Percentiles rank a stretch among this genome's conserved stretches.
These are phyloP conservation scores for Tethea ocularis DNA, from an alignment of 2,888 invertebrate species.

Conservation along the genomic window DNA sequence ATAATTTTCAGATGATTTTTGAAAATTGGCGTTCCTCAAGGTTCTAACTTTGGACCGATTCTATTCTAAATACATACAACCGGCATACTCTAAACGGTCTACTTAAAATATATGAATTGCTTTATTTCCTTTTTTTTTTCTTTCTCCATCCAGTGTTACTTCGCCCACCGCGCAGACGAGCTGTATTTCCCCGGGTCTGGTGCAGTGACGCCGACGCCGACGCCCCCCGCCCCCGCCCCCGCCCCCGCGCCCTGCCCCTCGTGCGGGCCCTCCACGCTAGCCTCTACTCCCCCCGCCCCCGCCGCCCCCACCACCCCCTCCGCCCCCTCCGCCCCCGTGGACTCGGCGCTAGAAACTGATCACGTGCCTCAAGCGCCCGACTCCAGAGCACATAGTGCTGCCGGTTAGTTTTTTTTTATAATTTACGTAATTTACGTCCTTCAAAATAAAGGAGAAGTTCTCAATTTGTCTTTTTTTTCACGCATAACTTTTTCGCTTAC, in stretches of 20 bases:
- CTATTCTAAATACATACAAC: not conserved
- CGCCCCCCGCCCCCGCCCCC: slow-evolving; percentile 17
- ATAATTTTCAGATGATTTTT: not conserved
- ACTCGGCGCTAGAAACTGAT: slow-evolving; percentile 25
- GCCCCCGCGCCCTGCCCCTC: slow-evolving; percentile 14
- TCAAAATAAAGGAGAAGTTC: too few species aligned
- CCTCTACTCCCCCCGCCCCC: slow-evolving; percentile 14
- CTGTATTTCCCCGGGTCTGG: slow-evolving; percentile 83
- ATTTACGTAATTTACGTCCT: too few species aligned
- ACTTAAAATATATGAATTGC: not conserved
- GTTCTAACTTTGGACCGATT: not conserved
- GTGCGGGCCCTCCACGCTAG: slow-evolving; percentile 23
- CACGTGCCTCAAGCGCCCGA: slow-evolving; percentile 47
- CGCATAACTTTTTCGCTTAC: too few species aligned
- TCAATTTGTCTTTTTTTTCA: too few species aligned
- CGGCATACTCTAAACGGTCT: not conserved
- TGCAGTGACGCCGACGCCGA: slow-evolving; percentile 33
- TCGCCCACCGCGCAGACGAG: slow-evolving; percentile 89
- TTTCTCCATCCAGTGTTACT: slow-evolving; percentile 86
- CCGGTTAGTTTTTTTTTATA: too few species aligned
- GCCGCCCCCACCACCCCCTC: slow-evolving; percentile 15
- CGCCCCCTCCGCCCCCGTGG: not conserved
- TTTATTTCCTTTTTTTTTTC: too few species aligned
- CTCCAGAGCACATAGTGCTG: slow-evolving; percentile 10
- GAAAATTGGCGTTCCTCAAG: not conserved